Evolutionary conservation across 2,888 invertebrate genomes (phyloP), one percentile per base, ranked within the genome.

Genomic region (Yponomeuta evonymella): DNA sequence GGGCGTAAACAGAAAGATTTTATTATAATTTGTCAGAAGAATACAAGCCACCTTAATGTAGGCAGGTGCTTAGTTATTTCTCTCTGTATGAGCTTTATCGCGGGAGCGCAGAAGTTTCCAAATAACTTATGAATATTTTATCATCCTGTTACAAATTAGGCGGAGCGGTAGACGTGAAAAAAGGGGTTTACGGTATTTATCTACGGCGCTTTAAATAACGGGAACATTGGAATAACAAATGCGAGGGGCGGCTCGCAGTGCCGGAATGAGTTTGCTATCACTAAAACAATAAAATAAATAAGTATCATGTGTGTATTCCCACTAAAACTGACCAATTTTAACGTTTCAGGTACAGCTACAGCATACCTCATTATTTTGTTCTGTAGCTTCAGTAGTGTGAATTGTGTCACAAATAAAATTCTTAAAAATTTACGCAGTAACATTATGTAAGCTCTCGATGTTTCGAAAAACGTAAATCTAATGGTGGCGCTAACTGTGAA

Each of bases 181-280:
- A 84, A 83, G 82, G 51, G 83, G 82, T 82, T 80, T 79, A 79
- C 81, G 79, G 82, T 84, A 84, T 85, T 83, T 84, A 86, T 86
- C 79, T 81, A 81, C 83, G 82, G 78, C 79, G 79, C 79, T 81
- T 83, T 85, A 83, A 81, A 84, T 81, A 83, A 82, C 79, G 79
- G 81, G 76, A 79, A 79, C 79, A 83, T 84, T 81, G 79, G 79
- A 82, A 83, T 85, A 85, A 86, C 82, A 86, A 84, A 85, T 86
- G 81, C 78, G 78, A 79, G 79, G 78, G 78, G 79, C 58, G 29
- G 66, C 64, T 43, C 29, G 15, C 51, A 58, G 12, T 58, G 51
- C 51, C 51, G 51, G 51, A 58, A 15, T 58, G 15, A 58, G 51
- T 12, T 15, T 58, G 51, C 51, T 58, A 58, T 58, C 51, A 58